Base-by-base conservation (phyloP, 2,113 vertebrate genomes). In the Tragelaphus imberbis region DNA sequence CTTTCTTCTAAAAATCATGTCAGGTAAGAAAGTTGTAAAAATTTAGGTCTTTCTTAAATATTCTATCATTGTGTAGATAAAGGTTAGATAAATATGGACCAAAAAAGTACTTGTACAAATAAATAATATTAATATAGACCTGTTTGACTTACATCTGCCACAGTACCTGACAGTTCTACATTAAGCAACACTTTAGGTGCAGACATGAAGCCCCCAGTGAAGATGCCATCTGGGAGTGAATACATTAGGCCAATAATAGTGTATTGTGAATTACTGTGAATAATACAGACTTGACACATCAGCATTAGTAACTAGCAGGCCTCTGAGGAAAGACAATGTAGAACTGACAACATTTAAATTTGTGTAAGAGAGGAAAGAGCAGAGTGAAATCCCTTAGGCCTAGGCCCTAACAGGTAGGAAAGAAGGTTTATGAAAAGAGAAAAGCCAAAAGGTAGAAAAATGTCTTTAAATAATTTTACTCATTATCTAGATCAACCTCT, bases 221-320 rank as follows among this genome's bases (percentile, higher is more conserved):
- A 91, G 94, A 87, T 53, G 13, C 91, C 86, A 95, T 94, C 92
- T 97, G 96, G 40, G 56, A 97, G 36, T 87, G 84, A 94, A 94
- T 90, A 94, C 27, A 88, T 97, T 93, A 95, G 53, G 84, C 79
- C 97, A 96, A 61, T 96, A 93, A 97, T 81, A 95, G 79, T 2
- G 1, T 51, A 80, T 89, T 95, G 88, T 96, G 96, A 95, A 87
- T 91, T 91, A 55, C 90, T 94, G 81, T 95, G 97, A 93, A 94
- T 96, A 94, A 94, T 58, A 80, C 61, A 89, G 56, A 56, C 56
- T 94, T 92, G 87, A 79, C 61, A 93, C 92, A 13, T 92, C 75
- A 84, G 25, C 81, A 65, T 80, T 55, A 89, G 86, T 88, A 93
- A 89, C 77, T 80, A 95, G 94, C 56, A 90, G 82, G 65, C 55